phyloP scores from a whole-genome alignment of 1,140 invertebrate species.

The Plectrocnemia conspersa region DNA sequence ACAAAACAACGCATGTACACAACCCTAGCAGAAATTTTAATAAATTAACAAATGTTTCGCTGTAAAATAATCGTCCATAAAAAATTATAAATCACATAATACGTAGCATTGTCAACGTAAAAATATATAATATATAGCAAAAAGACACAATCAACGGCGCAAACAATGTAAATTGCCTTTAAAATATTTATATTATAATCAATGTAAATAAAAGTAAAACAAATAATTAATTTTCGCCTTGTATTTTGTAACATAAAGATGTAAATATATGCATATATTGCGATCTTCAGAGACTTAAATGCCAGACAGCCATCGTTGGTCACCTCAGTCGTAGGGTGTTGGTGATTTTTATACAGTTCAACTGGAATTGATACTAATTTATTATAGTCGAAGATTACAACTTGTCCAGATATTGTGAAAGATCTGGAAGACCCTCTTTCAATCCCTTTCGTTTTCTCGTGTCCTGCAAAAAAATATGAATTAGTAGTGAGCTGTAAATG shows the following conservation, averaged over 20 bases:
- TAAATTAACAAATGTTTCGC: constrained; percentile 33
- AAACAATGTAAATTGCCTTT: constrained; percentile 21
- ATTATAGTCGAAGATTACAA: constrained; percentile 64
- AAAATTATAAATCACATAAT: constrained; percentile 15
- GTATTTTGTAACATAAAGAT: constrained; percentile 18
- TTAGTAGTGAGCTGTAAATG: constrained; percentile 10
- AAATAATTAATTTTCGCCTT: constrained; percentile 20
- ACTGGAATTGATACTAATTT: constrained; percentile 30
- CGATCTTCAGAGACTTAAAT: background rate
- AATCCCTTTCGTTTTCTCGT: constrained; percentile 99
- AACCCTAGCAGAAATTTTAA: constrained; percentile 31
- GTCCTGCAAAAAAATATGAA: constrained; percentile 58
- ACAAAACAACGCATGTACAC: constrained; percentile 33
- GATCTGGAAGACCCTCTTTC: constrained; percentile 93
- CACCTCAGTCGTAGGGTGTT: constrained; percentile 3
- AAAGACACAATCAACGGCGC: constrained; percentile 4
- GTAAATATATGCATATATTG: constrained; percentile 13
- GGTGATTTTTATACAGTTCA: constrained; percentile 20
- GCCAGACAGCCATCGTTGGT: constrained; percentile 5
- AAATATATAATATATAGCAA: constrained; percentile 4
- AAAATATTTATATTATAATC: constrained; percentile 16
- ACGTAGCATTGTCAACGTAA: background rate
- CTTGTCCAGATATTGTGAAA: constrained; percentile 90
- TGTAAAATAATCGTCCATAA: constrained; percentile 22
- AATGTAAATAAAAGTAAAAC: constrained; percentile 27